Evolutionary conservation across 2,888 invertebrate species (phyloP), one percentile per base, ranked within the genome.

Genomic region (Ectobius pallidus): DNA sequence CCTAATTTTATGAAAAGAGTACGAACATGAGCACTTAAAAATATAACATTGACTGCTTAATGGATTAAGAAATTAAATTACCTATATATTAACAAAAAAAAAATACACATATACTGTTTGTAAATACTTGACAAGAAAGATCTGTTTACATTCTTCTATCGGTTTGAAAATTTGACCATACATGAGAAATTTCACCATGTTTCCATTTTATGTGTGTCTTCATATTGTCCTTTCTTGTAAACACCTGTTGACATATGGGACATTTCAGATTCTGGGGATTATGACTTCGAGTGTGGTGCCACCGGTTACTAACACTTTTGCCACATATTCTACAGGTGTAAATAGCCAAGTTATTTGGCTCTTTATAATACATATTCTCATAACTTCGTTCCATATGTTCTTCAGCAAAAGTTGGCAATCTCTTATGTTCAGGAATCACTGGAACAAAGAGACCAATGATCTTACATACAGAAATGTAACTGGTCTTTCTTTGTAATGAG

Each of bases 241-340:
- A 86, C 71, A 87, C 85, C 76, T 88, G 87, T 61, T 87, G 86
- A 81, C 89, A 90, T 78, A 88, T 82, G 2, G 89, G 89, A 78
- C 89, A 90, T 79, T 86, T 86, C 80, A 88, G 88, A 78, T 87
- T 86, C 78, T 88, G 88, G 18, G 89, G 89, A 77, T 86, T 86
- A 80, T 90, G 90, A 42, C 88, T 88, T 81, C 89, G 87, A 82
- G 89, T 84, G 80, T 90, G 90, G 80, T 90, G 89, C 87, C 90
- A 90, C 79, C 89, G 84, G 83, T 90, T 89, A 80, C 86, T 87
- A 77, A 90, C 90, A 75, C 86, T 85, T 84, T 90, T 90, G 75
- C 89, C 88, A 82, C 90, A 90, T 77, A 88, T 81, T 76, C 84
- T 84, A 84, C 91, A 91, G 77, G 86, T 83, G 81, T 87, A 88